Conservation (phyloP, 2,888 invertebrate species). For the Baccha elongata region DNA sequence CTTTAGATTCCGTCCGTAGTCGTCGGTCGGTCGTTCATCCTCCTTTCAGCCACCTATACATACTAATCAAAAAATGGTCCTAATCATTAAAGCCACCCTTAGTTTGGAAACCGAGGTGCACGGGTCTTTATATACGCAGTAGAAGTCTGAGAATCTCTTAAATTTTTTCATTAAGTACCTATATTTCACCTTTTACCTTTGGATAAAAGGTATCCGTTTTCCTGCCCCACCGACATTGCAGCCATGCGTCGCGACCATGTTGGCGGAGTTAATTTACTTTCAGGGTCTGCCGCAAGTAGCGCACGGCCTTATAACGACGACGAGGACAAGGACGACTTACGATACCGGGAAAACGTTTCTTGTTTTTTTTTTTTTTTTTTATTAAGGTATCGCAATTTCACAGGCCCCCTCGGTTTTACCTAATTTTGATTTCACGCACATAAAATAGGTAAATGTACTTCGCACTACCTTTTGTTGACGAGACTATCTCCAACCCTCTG, state of each 20-base stretch:
- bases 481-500: neutral
- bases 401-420: conserved; percentile 46
- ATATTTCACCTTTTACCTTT: conserved; percentile 40
- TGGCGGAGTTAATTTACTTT: conserved; percentile 62
- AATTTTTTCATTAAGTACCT: conserved; percentile 71
- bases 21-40: neutral
- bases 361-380: conserved; percentile 2
- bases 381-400: conserved; percentile 7
- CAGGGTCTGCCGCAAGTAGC: conserved; percentile 61
- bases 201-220: conserved; percentile 11
- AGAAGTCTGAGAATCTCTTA: conserved; percentile 27
- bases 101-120: neutral
- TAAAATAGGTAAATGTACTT: conserved; percentile 73
- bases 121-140: neutral
- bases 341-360: conserved; percentile 11
- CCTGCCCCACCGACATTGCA: neutral
- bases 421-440: conserved; percentile 73
- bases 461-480: conserved; percentile 45
- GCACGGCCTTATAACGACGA: conserved; percentile 25
- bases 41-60: conserved; percentile 8
- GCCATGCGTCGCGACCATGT: neutral
- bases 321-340: conserved; percentile 16
- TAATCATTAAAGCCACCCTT: conserved; percentile 46
- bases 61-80: conserved; percentile 65
- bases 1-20: neutral